These are phyloP conservation scores for Dicranocentrus wangi DNA, from an alignment of 2,888 invertebrate species.

Conservation along the genomic window DNA sequence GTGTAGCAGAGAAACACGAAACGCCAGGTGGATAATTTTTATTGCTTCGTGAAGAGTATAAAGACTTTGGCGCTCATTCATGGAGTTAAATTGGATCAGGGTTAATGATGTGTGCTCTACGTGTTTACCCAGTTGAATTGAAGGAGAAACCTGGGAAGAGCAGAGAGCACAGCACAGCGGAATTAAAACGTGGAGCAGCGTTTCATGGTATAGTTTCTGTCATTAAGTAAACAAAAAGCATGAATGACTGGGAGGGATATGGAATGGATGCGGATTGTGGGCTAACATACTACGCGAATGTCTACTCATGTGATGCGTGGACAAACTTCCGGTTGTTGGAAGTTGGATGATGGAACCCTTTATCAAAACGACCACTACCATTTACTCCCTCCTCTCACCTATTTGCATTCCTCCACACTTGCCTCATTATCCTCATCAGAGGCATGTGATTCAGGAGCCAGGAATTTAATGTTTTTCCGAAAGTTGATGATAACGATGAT, in stretches of 20 bases:
- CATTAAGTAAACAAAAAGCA: conserved; percentile 22
- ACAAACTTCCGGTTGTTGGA: conserved; percentile 44
- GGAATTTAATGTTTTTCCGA: background rate
- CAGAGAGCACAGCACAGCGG: too few species aligned
- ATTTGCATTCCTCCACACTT: conserved; percentile 18
- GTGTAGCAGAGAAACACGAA: too few species aligned
- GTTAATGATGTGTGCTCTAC: conserved; percentile 28
- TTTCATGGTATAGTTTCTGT: too few species aligned
- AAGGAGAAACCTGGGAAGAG: too few species aligned
- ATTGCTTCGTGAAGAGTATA: background rate
- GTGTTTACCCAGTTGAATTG: background rate
- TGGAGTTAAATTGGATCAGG: conserved; percentile 24
- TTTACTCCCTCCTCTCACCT: background rate
- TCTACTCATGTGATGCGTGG: conserved; percentile 36
- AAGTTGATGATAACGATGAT: background rate
- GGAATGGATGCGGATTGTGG: background rate
- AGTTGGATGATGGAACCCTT: background rate
- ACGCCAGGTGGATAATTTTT: background rate
- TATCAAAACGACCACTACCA: background rate
- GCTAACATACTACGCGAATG: background rate
- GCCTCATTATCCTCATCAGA: conserved; percentile 22
- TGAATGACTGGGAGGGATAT: background rate
- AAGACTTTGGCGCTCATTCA: background rate
- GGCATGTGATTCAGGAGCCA: conserved; percentile 4
- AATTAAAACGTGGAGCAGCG: too few species aligned